Base-by-base conservation (phyloP, 2,888 invertebrate genomes). In the Zhuqinia jingwanae region DNA sequence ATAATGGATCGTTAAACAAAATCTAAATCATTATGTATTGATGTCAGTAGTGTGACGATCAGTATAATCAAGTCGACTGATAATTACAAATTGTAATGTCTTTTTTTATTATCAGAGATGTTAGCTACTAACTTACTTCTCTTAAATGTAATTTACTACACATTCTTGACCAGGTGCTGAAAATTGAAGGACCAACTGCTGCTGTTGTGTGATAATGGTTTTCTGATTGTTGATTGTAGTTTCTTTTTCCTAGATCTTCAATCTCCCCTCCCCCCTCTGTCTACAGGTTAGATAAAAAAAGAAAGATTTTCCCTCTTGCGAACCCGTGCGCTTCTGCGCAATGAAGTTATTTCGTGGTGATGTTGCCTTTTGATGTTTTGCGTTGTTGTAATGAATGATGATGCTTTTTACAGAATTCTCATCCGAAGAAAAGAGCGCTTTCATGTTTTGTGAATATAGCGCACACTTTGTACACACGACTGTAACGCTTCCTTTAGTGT, bases 151-250 rank as follows among this genome's bases (percentile, higher is more conserved):
- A 13, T 11, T 50, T 50, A 15, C 8, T 58, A 25, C 1, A 13
- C 1, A 53, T 75, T 27, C 13, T 13, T 58, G 76, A 73, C 73
- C 73, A 73, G 73, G 50, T 73, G 73, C 50, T 25, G 50, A 53
- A 73, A 53, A 73, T 73, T 73, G 53, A 73, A 73, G 30, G 47
- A 50, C 20, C 45, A 53, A 75, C 70, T 27, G 47, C 68, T 63
- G 68, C 75, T 56, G 53, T 42, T 50, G 53, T 53, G 73, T 30
- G 76, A 76, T 76, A 76, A 76, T 76, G 50, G 76, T 36, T 58
- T 76, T 76, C 56, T 58, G 76, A 76, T 76, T 76, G 76, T 42
- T 58, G 58, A 76, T 58, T 76, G 76, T 76, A 30, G 58, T 58
- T 22, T 58, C 42, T 76, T 50, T 25, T 73, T 73, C 30, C 15